Evolutionary conservation across 2,797 vertebrate species (phyloP).

Genomic region (Dipus sagitta): DNA sequence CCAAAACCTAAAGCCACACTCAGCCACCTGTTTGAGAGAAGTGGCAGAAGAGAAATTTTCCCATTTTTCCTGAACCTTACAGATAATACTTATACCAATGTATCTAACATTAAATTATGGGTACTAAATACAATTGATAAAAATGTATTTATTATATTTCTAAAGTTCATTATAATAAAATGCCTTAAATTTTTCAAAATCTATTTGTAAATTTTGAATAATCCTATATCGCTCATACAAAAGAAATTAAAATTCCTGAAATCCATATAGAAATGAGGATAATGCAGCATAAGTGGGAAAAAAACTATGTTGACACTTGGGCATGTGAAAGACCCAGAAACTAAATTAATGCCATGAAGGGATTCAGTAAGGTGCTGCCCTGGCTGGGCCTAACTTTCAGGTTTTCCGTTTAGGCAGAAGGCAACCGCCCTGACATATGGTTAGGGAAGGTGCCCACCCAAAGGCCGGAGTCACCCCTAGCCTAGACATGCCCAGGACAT

Average conservation of each 20-base stretch:
- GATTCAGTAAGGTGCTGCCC: too few relatives aligned
- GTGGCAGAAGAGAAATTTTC: background rate
- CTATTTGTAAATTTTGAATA: slow-evolving; percentile 16
- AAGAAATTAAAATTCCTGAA: slow-evolving; percentile 33
- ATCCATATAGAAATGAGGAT: background rate
- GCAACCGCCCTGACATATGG: too few relatives aligned
- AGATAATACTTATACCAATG: background rate
- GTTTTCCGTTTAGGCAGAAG: too few relatives aligned
- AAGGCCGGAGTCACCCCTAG: too few relatives aligned
- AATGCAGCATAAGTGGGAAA: background rate
- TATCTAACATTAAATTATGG: background rate
- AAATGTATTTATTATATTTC: background rate
- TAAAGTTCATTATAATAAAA: background rate
- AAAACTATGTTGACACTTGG: background rate
- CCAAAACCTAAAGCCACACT: background rate
- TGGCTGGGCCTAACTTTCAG: too few relatives aligned
- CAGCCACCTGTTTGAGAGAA: background rate
- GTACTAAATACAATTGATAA: background rate
- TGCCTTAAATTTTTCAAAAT: background rate
- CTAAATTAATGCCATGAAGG: too few relatives aligned
- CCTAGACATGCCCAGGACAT: too few relatives aligned
- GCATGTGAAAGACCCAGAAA: too few relatives aligned
- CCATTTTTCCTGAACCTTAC: background rate
- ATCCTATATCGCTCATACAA: background rate
- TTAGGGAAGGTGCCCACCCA: too few relatives aligned